A percentile compares a stretch with the other conserved stretches of the same genome.
These are phyloP conservation scores for Amaurobius ferox DNA, from an alignment of 2,888 invertebrate genomes.

Conservation along the genomic window DNA sequence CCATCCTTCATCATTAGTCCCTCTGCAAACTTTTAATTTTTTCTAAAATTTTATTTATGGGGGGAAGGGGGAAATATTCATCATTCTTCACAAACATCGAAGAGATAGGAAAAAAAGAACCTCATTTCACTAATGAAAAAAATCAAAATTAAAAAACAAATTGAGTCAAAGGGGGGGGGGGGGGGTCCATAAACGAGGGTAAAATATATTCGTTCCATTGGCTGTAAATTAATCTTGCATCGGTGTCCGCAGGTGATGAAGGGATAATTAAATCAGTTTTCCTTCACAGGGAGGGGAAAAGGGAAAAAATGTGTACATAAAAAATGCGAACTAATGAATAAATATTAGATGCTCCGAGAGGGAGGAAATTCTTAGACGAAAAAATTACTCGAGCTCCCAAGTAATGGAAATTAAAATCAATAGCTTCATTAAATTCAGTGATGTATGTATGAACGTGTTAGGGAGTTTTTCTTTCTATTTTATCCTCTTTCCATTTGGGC, in stretches of 20 bases:
- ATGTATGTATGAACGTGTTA: constrained; percentile 63
- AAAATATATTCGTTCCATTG: constrained; percentile 60
- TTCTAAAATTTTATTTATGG: constrained; percentile 52
- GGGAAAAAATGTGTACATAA: constrained; percentile 26
- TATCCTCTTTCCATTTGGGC: constrained; percentile 7
- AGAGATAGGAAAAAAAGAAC: constrained; percentile 1
- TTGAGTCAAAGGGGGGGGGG: not conserved
- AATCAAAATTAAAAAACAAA: constrained; percentile 10
- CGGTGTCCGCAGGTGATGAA: constrained; percentile 64
- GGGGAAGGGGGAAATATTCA: not conserved
- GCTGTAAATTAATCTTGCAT: constrained; percentile 72
- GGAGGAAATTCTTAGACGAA: constrained; percentile 43
- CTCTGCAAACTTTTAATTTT: constrained; percentile 5
- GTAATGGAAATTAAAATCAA: constrained; percentile 73
- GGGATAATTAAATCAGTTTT: constrained; percentile 72
- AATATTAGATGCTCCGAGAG: constrained; percentile 67
- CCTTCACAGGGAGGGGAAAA: constrained; percentile 37
- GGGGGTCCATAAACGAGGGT: constrained; percentile 49
- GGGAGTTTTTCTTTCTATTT: constrained; percentile 40
- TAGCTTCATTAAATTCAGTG: constrained; percentile 71
- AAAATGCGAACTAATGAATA: constrained; percentile 69
- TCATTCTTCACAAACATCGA: constrained; percentile 30
- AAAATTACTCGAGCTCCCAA: constrained; percentile 47
- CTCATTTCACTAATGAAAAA: constrained; percentile 18
- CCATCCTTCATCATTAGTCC: constrained; percentile 37